These are phyloP conservation scores for Crotalus viridis DNA, from an alignment of 2,113 vertebrate genomes.

Conservation along the genomic window DNA sequence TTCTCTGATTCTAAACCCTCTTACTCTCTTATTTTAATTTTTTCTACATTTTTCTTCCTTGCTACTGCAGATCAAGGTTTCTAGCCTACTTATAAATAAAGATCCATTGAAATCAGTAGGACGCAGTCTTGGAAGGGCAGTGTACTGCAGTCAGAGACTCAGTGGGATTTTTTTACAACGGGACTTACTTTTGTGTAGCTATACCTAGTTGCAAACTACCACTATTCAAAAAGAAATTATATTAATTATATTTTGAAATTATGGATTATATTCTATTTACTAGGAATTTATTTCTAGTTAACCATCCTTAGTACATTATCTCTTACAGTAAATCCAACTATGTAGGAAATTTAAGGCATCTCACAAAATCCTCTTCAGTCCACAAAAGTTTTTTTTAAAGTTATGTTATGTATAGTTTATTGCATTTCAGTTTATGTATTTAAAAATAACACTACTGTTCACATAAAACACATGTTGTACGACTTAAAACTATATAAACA, in stretches of 20 bases:
- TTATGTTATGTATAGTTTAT: neutral
- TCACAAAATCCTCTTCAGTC: neutral
- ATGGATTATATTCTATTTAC: neutral
- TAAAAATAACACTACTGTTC: neutral
- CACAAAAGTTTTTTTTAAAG: neutral
- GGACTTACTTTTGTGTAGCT: neutral
- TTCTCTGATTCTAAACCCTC: neutral
- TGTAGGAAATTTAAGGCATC: neutral
- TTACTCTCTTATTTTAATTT: neutral
- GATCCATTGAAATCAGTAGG: neutral
- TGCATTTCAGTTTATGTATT: neutral
- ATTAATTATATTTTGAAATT: neutral
- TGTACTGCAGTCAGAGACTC: neutral
- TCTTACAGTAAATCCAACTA: neutral
- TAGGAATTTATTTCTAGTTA: neutral
- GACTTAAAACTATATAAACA: neutral
- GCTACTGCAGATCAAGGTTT: neutral
- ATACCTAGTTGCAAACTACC: neutral
- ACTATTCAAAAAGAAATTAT: no score
- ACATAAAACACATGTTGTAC: neutral
- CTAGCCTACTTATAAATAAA: neutral
- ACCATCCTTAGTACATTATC: neutral
- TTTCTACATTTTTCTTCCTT: neutral
- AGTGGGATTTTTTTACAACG: neutral
- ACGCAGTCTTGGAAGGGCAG: neutral